Conservation (phyloP, 2,797 vertebrate species). For the Bradypus variegatus region DNA sequence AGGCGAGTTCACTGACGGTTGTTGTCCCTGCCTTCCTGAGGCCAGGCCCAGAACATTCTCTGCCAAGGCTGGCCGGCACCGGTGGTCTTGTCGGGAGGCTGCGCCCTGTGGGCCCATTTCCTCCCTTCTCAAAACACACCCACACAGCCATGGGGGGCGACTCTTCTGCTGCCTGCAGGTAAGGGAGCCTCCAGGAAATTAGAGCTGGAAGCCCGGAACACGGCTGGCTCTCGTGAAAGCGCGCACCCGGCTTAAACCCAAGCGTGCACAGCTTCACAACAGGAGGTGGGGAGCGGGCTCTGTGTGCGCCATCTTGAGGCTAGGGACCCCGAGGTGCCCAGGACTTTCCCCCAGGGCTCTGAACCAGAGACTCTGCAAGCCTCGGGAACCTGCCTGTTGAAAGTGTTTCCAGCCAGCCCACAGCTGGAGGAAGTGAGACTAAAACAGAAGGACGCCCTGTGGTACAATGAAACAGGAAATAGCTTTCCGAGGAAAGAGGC, state of each 20-base stretch:
- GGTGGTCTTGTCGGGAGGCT: too few species aligned
- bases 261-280: background rate
- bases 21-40: background rate
- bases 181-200: background rate
- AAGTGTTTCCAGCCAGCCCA: background rate
- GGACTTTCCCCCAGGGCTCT: background rate
- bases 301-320: too few species aligned
- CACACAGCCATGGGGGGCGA: accelerated
- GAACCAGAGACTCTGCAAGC: background rate
- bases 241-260: accelerated
- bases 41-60: background rate
- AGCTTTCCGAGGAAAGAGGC: background rate
- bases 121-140: background rate
- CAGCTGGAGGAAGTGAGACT: background rate
- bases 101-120: too few species aligned
- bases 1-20: background rate
- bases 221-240: background rate
- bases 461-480: background rate
- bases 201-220: background rate
- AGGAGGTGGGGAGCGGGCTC: background rate
- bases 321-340: accelerated
- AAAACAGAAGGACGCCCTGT: accelerated
- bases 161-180: background rate
- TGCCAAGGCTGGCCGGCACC: background rate
- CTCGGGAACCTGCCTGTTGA: background rate